Evolutionary conservation across 2,797 vertebrate genomes (phyloP).

Genomic region (Danio kyathit): DNA sequence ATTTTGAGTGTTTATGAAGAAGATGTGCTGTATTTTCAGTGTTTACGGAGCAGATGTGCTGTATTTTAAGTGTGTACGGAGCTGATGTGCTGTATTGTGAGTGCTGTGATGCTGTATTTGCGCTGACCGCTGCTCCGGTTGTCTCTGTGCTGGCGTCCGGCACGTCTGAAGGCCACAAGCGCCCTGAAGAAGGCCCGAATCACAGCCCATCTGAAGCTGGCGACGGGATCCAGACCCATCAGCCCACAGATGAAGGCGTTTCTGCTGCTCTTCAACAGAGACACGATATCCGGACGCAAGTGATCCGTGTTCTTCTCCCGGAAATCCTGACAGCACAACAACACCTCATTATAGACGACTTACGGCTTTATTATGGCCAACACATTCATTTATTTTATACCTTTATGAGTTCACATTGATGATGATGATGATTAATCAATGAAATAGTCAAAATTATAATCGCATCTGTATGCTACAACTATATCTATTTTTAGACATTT

Average conservation of each 20-base stretch:
- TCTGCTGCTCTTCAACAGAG: slow-evolving; percentile 93
- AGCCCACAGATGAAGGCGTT: slow-evolving; percentile 94
- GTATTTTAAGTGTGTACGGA: too few species aligned
- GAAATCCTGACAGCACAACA: slow-evolving; percentile 85
- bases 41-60: too few species aligned
- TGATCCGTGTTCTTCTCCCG: slow-evolving; percentile 99
- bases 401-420: too few species aligned
- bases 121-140: slow-evolving; percentile 75
- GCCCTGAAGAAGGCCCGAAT: slow-evolving; percentile 95
- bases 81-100: not conserved
- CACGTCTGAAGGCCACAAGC: slow-evolving; percentile 88
- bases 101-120: not conserved
- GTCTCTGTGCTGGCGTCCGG: slow-evolving; percentile 85
- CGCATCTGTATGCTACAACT: too few species aligned
- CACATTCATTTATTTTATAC: too few species aligned
- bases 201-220: slow-evolving; percentile 96
- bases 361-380: too few species aligned
- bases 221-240: slow-evolving; percentile 94
- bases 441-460: too few species aligned
- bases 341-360: too few species aligned
- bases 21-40: too few species aligned
- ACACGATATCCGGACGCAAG: slow-evolving; percentile 97
- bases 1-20: too few species aligned
- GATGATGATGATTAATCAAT: too few species aligned
- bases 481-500: too few species aligned